Evolutionary conservation across 2,113 vertebrate genomes (phyloP).

Genomic region (Daboia siamensis): DNA sequence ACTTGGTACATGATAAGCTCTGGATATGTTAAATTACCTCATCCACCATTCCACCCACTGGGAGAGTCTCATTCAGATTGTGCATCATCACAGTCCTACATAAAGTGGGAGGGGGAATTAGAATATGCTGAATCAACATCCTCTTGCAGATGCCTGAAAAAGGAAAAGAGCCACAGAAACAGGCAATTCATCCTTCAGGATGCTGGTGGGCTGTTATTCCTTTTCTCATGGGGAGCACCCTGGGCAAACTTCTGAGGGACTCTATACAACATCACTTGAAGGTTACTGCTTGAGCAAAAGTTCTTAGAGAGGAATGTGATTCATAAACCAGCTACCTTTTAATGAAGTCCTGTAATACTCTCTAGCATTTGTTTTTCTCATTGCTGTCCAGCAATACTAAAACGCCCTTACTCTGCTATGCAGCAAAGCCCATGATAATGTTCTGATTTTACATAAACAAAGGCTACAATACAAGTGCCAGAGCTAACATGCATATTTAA

Average conservation of each 20-base stretch:
- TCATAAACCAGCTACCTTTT: background rate
- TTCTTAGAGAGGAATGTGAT: background rate
- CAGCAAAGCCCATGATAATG: background rate
- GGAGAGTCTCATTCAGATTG: background rate
- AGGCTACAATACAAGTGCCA: too few species aligned
- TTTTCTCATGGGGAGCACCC: background rate
- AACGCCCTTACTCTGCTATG: background rate
- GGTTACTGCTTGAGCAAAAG: background rate
- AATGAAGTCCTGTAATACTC: background rate
- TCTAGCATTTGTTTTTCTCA: background rate
- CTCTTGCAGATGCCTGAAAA: background rate
- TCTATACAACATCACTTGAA: background rate
- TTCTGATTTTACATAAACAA: background rate
- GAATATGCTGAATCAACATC: background rate
- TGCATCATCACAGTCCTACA: background rate
- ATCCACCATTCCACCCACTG: background rate
- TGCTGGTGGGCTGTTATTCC: background rate
- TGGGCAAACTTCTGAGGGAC: background rate
- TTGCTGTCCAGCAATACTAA: background rate
- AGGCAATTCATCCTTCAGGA: background rate
- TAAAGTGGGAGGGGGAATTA: background rate
- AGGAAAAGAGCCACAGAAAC: background rate
- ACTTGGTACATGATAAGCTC: background rate
- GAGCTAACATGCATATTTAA: background rate
- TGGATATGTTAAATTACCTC: background rate